phyloP scores from a whole-genome alignment of 2,113 vertebrate species.

The Thryonomys swinderianus region DNA sequence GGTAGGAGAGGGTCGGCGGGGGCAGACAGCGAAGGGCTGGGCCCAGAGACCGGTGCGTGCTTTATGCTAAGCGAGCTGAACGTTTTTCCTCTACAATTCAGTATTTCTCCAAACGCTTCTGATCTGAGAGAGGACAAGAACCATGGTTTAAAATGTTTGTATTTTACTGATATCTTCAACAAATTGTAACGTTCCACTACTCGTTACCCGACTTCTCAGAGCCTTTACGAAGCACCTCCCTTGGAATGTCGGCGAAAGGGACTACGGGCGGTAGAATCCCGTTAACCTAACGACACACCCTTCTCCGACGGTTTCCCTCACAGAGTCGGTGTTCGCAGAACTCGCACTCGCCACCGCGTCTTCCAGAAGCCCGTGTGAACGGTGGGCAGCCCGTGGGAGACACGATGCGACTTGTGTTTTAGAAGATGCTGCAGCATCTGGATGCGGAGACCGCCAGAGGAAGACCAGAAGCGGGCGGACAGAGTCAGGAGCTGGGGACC shows the following conservation, averaged over 20 bases:
- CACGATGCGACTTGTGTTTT: slow-evolving; percentile 58
- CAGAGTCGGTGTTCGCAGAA: background rate
- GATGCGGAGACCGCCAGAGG: background rate
- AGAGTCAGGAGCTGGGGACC: slow-evolving; percentile 12
- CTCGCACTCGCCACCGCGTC: slow-evolving; percentile 21
- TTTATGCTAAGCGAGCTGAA: background rate
- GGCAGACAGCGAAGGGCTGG: background rate
- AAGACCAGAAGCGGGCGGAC: slow-evolving; percentile 33
- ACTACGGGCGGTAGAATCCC: background rate
- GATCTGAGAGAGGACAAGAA: background rate
- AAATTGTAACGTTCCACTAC: background rate
- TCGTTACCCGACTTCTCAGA: background rate
- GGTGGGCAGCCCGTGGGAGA: background rate
- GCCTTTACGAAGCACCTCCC: slow-evolving; percentile 19
- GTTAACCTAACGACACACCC: background rate
- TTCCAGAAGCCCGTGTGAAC: slow-evolving; percentile 14
- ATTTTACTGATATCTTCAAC: background rate
- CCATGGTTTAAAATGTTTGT: slow-evolving; percentile 17
- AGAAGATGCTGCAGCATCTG: slow-evolving; percentile 43
- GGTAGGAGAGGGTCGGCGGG: background rate
- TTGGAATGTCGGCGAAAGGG: slow-evolving; percentile 5
- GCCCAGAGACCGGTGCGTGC: background rate
- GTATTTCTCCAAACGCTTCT: background rate
- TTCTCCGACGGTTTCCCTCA: background rate
- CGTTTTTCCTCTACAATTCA: background rate